These are phyloP conservation scores for Gonatopus flavifemur DNA, from an alignment of 1,140 invertebrate genomes.

Conservation along the genomic window DNA sequence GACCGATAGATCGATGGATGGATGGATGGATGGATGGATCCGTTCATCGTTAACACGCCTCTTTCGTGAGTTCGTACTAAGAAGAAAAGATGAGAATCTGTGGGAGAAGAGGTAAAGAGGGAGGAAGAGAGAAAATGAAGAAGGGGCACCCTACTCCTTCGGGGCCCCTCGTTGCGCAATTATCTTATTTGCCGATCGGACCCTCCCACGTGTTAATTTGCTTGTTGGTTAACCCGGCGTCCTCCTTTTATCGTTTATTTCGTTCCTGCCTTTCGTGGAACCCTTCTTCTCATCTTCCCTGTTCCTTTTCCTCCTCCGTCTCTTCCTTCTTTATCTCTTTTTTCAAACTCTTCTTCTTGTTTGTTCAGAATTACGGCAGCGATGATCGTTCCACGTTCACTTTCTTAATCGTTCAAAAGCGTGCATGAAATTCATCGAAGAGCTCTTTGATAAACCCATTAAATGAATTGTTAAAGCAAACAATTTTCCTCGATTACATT, in stretches of 20 bases:
- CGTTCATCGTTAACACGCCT: no score
- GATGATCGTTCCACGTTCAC: no score
- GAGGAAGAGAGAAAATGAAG: background rate
- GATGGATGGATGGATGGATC: constrained; percentile 15
- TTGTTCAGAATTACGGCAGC: no score
- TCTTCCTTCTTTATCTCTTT: background rate
- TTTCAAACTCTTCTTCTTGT: no score
- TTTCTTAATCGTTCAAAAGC: no score
- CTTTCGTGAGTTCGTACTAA: no score
- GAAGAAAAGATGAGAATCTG: constrained; percentile 19
- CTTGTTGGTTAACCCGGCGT: constrained; percentile 53
- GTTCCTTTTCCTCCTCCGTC: background rate
- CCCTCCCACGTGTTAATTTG: constrained; percentile 54
- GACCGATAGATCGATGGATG: constrained; percentile 20
- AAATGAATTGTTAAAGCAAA: no score
- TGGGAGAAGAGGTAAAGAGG: background rate
- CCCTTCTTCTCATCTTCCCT: constrained; percentile 8
- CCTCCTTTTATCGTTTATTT: constrained; percentile 35
- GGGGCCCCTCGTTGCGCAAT: constrained; percentile 36
- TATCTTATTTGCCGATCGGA: constrained; percentile 44
- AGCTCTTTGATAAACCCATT: no score
- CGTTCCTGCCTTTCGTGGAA: constrained; percentile 35
- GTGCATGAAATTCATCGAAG: no score
- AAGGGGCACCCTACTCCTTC: constrained; percentile 11
- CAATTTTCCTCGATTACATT: no score